Conservation (phyloP, 2,888 invertebrate genomes). For the Platycnemis pennipes region DNA sequence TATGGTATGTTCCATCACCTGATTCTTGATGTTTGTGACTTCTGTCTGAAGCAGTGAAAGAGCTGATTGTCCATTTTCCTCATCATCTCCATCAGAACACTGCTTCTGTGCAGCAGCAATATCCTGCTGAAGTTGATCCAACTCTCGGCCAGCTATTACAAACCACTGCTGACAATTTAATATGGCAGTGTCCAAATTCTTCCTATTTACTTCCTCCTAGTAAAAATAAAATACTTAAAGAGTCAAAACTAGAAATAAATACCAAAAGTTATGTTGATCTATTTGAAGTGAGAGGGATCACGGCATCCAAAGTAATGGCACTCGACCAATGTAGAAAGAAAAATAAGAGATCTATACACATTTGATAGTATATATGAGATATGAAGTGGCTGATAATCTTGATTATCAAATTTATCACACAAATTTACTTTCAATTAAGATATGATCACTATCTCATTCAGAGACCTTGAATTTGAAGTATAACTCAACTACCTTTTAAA, state of each 20-base stretch:
- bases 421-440: neutral
- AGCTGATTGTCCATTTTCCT: constrained; percentile 85
- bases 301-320: no score
- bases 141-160: constrained; percentile 87
- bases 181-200: constrained; percentile 80
- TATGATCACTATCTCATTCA: neutral
- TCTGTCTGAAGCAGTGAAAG: constrained; percentile 84
- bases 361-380: neutral
- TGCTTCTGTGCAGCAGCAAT: constrained; percentile 58
- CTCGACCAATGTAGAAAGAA: neutral
- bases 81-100: constrained; percentile 83
- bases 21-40: constrained; percentile 87
- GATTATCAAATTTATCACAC: neutral
- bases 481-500: no score
- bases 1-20: constrained; percentile 56
- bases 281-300: no score
- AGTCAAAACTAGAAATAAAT: neutral
- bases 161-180: constrained; percentile 88
- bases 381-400: neutral
- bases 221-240: neutral
- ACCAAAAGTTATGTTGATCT: no score
- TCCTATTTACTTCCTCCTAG: constrained; percentile 77
- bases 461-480: neutral
- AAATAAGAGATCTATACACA: neutral
- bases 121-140: constrained; percentile 87